Evolutionary conservation across 2,797 vertebrate species (phyloP), one percentile per base, ranked within the genome.

Genomic region (Nannoperca obscura): DNA sequence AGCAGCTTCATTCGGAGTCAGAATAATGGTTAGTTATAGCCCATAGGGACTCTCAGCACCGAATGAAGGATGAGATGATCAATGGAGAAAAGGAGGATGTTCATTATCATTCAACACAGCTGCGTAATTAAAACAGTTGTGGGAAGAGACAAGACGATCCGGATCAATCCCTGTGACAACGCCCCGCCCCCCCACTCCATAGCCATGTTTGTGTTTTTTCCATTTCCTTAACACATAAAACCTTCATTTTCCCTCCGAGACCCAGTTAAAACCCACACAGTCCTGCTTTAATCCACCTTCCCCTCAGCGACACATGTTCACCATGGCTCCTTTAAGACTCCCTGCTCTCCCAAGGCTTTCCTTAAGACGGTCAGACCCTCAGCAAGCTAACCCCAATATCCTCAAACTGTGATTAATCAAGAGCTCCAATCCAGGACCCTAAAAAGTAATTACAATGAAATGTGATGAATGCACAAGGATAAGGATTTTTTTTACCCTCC

Each of bases 331-430:
- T 80, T 76, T 78, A 88, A 87, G 81, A 77, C 79, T 49, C 49
- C 30, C 46, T 3, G 42, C 75, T 77, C 78, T 73, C 71, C 69
- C 57, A 46, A 69, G 40, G 78, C 80, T 85, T 82, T 85, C 71
- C 76, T 83, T 89, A 89, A 91, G 83, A 88, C 20, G 20, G 0
- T 17, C 80, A 82, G 85, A 88, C 71, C 84, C 70, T 86, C 85
- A 79, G 75, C 71, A 65, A 42, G 50, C 80, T 73, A 75, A 90
- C 74, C 78, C 62, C 75, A 78, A 86, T 50, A 83, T 78, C 84
- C 82, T 70, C 44, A 71, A 65, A 76, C 73, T 53, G 76, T 1
- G 59, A 90, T 93, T 89, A 92, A 89, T 83, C 74, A 83, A 70
- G 42, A 64, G 71, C 71, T 85, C 42, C 57, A 14, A 82, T 83